Evolutionary conservation across 2,888 invertebrate species (phyloP).

Genomic region (Cataglyphis cursor): DNA sequence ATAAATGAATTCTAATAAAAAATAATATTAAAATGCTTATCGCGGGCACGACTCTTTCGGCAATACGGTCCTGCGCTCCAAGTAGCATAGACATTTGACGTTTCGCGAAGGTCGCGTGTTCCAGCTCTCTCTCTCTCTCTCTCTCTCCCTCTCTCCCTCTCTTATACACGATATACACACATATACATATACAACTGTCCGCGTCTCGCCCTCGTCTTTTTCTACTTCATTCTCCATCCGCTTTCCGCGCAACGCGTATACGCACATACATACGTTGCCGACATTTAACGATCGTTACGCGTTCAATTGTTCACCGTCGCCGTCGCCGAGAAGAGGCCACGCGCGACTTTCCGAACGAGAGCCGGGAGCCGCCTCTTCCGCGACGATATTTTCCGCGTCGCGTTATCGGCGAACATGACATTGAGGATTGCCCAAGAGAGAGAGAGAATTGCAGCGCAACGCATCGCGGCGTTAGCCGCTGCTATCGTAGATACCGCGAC

Average conservation of each 20-base stretch:
- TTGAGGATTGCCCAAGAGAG: constrained; percentile 52
- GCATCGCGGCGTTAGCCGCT: constrained; percentile 27
- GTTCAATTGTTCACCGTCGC: constrained; percentile 69
- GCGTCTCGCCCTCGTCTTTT: constrained; percentile 39
- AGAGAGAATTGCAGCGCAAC: constrained; percentile 46
- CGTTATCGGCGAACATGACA: constrained; percentile 66
- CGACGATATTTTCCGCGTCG: constrained; percentile 61
- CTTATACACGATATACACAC: constrained; percentile 40
- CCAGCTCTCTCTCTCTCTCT: constrained; percentile 60
- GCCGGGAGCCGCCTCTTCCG: constrained; percentile 34
- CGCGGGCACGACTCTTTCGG: constrained; percentile 64
- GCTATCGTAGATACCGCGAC: constrained; percentile 55
- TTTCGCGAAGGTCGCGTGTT: constrained; percentile 85
- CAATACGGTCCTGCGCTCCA: constrained; percentile 82
- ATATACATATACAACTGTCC: constrained; percentile 33
- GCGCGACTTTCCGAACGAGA: constrained; percentile 58
- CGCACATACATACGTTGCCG: constrained; percentile 59
- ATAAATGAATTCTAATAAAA: not conserved
- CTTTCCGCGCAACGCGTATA: constrained; percentile 61
- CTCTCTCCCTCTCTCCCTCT: constrained; percentile 56
- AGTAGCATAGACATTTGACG: constrained; percentile 84
- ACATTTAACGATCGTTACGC: constrained; percentile 77
- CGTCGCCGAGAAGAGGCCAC: constrained; percentile 58
- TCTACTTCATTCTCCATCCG: constrained; percentile 33
- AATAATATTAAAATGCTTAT: not conserved